These are phyloP conservation scores for Caenorhabditis sp. DNA, from an alignment of 2,888 invertebrate genomes.

Conservation along the genomic window DNA sequence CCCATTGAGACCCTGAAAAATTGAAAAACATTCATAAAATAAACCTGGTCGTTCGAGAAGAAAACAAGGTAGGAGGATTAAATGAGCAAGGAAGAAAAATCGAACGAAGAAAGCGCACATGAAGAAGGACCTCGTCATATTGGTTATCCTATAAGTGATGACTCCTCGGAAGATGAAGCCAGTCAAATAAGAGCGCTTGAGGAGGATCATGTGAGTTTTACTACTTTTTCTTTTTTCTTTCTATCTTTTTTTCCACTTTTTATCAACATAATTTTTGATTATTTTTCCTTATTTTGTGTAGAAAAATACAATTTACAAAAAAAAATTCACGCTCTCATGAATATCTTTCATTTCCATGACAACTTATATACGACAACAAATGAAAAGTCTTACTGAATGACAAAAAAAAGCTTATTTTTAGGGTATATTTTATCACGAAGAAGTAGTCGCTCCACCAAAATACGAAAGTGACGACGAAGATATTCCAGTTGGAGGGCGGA, in stretches of 20 bases:
- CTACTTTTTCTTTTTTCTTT: too few relatives aligned
- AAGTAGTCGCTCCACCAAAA: slow-evolving; percentile 23
- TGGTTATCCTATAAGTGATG: slow-evolving; percentile 34
- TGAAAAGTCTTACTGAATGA: neutral
- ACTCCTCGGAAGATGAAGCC: slow-evolving; percentile 33
- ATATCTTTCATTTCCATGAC: slow-evolving; percentile 4
- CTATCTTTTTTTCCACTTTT: neutral
- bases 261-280: neutral
- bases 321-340: neutral
- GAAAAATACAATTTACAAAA: neutral
- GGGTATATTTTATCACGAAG: slow-evolving; percentile 29
- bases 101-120: neutral
- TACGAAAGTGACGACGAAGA: slow-evolving; percentile 42
- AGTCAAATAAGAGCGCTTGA: slow-evolving; percentile 31
- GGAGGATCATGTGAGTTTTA: slow-evolving; percentile 34
- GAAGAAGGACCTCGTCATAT: slow-evolving; percentile 6
- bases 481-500: slow-evolving; percentile 4
- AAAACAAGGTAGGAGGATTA: neutral
- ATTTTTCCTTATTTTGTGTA: neutral
- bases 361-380: slow-evolving; percentile 6
- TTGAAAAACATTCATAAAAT: neutral
- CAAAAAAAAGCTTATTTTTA: slow-evolving; percentile 8
- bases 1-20: neutral
- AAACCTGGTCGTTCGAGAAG: neutral
- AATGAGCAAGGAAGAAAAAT: neutral